Evolutionary conservation across 2,888 invertebrate species (phyloP).

Genomic region (Andricus quercusramuli): DNA sequence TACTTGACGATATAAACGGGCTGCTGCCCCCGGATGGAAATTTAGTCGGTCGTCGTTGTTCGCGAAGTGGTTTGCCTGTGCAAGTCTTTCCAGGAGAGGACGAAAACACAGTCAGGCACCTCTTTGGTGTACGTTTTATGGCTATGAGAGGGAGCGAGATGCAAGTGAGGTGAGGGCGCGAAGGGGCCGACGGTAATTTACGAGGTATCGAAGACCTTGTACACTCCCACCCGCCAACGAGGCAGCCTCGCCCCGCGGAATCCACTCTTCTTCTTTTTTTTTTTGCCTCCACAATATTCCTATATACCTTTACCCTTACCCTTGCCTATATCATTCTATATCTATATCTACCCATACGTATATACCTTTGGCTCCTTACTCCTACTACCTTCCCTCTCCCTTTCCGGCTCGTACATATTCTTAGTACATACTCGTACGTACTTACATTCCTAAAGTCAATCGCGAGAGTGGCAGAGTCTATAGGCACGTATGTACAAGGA

Average conservation of each 20-base stretch:
- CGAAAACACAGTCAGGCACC: slow-evolving; percentile 69
- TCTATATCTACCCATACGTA: slow-evolving; percentile 38
- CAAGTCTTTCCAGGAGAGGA: slow-evolving; percentile 65
- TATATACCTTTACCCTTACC: slow-evolving; percentile 41
- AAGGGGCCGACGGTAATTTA: slow-evolving; percentile 74
- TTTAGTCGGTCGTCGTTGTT: slow-evolving; percentile 62
- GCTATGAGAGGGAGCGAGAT: slow-evolving; percentile 58
- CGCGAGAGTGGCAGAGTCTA: slow-evolving; percentile 53
- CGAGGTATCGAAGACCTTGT: slow-evolving; percentile 78
- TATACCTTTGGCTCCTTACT: slow-evolving; percentile 33
- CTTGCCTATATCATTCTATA: slow-evolving; percentile 37
- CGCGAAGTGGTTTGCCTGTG: slow-evolving; percentile 58
- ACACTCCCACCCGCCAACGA: slow-evolving; percentile 76
- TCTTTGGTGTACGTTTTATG: slow-evolving; percentile 45
- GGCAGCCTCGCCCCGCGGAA: slow-evolving; percentile 74
- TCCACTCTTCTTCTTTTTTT: slow-evolving; percentile 65
- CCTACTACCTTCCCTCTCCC: slow-evolving; percentile 47
- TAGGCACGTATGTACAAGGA: slow-evolving; percentile 42
- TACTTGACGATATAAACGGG: slow-evolving; percentile 35
- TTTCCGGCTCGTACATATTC: slow-evolving; percentile 45
- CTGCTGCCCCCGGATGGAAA: slow-evolving; percentile 63
- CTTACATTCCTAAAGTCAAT: slow-evolving; percentile 56
- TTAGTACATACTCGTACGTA: slow-evolving; percentile 46
- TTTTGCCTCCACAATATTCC: slow-evolving; percentile 41
- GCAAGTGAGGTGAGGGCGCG: slow-evolving; percentile 55